Conservation (phyloP, 2,797 vertebrate species). For the Perodicticus potto region DNA sequence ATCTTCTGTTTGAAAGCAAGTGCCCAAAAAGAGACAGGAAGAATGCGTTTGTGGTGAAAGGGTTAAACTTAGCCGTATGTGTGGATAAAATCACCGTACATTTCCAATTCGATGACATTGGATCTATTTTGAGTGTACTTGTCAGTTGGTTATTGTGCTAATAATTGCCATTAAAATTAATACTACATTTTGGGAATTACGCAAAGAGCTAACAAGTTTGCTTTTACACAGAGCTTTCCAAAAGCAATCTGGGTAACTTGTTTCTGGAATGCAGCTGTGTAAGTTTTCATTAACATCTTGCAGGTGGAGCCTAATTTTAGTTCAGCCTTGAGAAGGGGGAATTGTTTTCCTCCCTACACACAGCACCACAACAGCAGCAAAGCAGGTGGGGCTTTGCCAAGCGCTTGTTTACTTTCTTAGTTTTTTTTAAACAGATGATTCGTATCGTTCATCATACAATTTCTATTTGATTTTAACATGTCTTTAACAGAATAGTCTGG, state of each 20-base stretch:
- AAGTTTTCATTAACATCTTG: slow-evolving; percentile 91
- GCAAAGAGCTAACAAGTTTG: slow-evolving; percentile 87
- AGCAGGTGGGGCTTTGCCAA: slow-evolving; percentile 86
- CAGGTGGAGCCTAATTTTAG: slow-evolving; percentile 93
- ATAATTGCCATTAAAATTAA: slow-evolving; percentile 91
- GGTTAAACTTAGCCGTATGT: slow-evolving; percentile 88
- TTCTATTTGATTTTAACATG: slow-evolving; percentile 86
- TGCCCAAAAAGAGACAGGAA: slow-evolving; percentile 62
- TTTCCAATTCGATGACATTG: slow-evolving; percentile 82
- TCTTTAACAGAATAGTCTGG: slow-evolving; percentile 85
- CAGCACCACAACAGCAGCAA: slow-evolving; percentile 84
- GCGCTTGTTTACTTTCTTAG: slow-evolving; percentile 87
- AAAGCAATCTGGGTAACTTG: slow-evolving; percentile 90
- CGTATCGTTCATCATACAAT: slow-evolving; percentile 84
- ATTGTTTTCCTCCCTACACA: slow-evolving; percentile 87
- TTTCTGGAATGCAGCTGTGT: slow-evolving; percentile 90
- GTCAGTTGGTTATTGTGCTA: slow-evolving; percentile 90
- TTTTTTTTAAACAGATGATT: slow-evolving; percentile 83
- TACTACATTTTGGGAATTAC: slow-evolving; percentile 88
- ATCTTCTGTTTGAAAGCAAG: slow-evolving; percentile 62
- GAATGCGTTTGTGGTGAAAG: slow-evolving; percentile 82
- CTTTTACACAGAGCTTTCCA: slow-evolving; percentile 85
- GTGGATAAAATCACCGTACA: slow-evolving; percentile 86
- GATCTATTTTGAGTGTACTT: slow-evolving; percentile 90
- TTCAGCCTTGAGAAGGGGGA: slow-evolving; percentile 88